Percentiles rank a stretch among this genome's conserved stretches.
Conservation (phyloP, 2,113 vertebrate genomes). For the Caranx ignobilis region DNA sequence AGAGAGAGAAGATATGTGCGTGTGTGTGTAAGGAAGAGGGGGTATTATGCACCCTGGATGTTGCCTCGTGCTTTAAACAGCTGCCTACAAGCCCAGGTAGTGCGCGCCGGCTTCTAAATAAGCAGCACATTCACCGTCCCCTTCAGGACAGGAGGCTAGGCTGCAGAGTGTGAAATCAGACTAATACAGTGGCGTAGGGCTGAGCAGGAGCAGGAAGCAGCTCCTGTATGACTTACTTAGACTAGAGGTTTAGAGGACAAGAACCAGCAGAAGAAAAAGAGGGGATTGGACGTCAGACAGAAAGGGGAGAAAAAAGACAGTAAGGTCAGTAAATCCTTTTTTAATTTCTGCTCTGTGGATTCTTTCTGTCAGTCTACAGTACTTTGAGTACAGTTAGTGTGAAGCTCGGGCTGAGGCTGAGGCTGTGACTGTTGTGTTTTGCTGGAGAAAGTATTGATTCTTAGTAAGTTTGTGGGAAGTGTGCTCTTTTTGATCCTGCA, state of each 20-base stretch:
- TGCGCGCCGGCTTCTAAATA: slow-evolving; percentile 85
- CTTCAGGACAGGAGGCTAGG: slow-evolving; percentile 86
- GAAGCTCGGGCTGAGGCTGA: slow-evolving; percentile 57
- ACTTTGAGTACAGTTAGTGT: slow-evolving; percentile 73
- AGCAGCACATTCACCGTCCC: slow-evolving; percentile 85
- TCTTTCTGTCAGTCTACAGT: slow-evolving; percentile 58
- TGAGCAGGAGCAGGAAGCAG: slow-evolving; percentile 79
- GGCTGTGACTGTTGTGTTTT: slow-evolving; percentile 77
- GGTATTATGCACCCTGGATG: slow-evolving; percentile 88
- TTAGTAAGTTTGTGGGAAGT: slow-evolving; percentile 85
- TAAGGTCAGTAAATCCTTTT: slow-evolving; percentile 85
- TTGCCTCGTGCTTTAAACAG: slow-evolving; percentile 87
- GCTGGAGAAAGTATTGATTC: slow-evolving; percentile 86
- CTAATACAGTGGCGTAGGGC: slow-evolving; percentile 83
- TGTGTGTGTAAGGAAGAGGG: slow-evolving; percentile 68
- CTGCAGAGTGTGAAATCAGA: slow-evolving; percentile 88
- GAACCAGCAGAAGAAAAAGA: slow-evolving; percentile 78
- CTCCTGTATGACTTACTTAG: slow-evolving; percentile 81
- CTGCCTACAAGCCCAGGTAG: slow-evolving; percentile 86
- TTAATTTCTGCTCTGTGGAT: slow-evolving; percentile 70
- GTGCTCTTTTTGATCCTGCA: slow-evolving; percentile 82
- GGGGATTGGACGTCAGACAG: slow-evolving; percentile 82
- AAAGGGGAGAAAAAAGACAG: slow-evolving; percentile 74
- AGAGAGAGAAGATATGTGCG: slow-evolving; percentile 54
- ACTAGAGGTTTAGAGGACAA: slow-evolving; percentile 81